Evolutionary conservation across 2,113 vertebrate species (phyloP).

Genomic region (Aspiorhynchus laticeps): DNA sequence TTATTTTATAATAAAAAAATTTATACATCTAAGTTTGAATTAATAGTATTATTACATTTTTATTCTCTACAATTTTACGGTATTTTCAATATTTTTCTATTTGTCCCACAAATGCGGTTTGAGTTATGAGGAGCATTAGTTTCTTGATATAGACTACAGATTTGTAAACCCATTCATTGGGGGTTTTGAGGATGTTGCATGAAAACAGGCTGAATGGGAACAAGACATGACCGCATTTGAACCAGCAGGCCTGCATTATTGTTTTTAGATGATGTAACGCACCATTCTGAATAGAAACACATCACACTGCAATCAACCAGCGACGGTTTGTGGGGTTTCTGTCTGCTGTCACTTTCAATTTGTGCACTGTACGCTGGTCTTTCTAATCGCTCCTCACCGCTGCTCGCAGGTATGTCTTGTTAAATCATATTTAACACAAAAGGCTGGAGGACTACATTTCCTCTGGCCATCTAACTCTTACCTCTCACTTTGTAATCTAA

Average conservation of each 20-base stretch:
- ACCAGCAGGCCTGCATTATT: not conserved
- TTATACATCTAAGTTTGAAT: not conserved
- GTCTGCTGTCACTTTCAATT: not conserved
- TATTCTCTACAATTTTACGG: not conserved
- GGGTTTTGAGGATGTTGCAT: not conserved
- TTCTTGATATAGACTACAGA: not conserved
- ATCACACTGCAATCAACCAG: not conserved
- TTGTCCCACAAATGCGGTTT: not conserved
- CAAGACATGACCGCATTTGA: too few relatives aligned
- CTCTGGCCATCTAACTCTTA: not conserved
- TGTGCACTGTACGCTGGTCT: not conserved
- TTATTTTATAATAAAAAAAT: not conserved
- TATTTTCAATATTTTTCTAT: not conserved
- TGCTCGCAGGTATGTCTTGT: not conserved
- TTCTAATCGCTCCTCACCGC: not conserved
- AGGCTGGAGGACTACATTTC: not conserved
- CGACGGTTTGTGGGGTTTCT: not conserved
- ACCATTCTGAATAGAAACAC: not conserved
- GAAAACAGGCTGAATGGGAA: not conserved
- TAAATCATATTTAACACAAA: slow-evolving; percentile 32
- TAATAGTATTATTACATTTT: not conserved
- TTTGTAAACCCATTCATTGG: not conserved
- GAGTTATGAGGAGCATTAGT: not conserved
- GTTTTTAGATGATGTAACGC: not conserved
- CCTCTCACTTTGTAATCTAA: not conserved